phyloP scores from a whole-genome alignment of 2,888 invertebrate species.

The Alitta virens region DNA sequence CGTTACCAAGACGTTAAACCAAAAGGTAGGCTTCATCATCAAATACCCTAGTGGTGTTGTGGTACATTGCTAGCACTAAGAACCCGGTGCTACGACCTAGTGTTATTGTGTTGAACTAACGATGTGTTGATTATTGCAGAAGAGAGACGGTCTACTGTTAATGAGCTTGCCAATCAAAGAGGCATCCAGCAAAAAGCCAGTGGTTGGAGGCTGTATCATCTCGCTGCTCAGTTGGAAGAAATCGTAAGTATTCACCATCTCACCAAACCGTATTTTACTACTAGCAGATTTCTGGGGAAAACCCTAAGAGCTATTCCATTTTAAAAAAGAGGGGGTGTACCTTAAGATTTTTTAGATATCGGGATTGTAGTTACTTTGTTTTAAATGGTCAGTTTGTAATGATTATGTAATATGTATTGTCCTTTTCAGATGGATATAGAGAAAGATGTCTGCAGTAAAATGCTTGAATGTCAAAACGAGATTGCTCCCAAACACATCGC shows the following conservation, averaged over 20 bases:
- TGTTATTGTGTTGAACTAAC: too few relatives aligned
- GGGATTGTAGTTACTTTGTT: too few relatives aligned
- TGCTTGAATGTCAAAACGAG: constrained; percentile 29
- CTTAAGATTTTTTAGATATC: too few relatives aligned
- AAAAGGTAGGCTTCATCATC: constrained; percentile 59
- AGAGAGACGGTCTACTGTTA: constrained; percentile 80
- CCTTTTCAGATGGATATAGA: constrained; percentile 42
- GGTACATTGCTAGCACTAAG: too few relatives aligned
- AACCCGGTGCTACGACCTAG: too few relatives aligned
- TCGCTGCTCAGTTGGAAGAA: constrained; percentile 90
- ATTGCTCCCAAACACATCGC: constrained; percentile 35
- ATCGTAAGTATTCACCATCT: constrained; percentile 65
- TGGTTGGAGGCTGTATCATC: constrained; percentile 92
- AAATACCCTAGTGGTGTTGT: not conserved
- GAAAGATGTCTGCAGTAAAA: constrained; percentile 38
- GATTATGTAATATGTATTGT: too few relatives aligned
- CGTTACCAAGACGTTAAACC: constrained; percentile 80
- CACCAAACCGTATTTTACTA: too few relatives aligned
- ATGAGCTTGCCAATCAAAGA: constrained; percentile 85
- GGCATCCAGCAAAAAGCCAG: constrained; percentile 83
- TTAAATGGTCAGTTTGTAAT: too few relatives aligned
- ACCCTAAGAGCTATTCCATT: too few relatives aligned
- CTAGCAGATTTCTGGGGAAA: too few relatives aligned
- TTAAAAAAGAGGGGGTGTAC: too few relatives aligned
- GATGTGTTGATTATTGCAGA: constrained; percentile 60